Base-by-base conservation (phyloP, 2,888 invertebrate genomes). In the Dendrolimus houi region DNA sequence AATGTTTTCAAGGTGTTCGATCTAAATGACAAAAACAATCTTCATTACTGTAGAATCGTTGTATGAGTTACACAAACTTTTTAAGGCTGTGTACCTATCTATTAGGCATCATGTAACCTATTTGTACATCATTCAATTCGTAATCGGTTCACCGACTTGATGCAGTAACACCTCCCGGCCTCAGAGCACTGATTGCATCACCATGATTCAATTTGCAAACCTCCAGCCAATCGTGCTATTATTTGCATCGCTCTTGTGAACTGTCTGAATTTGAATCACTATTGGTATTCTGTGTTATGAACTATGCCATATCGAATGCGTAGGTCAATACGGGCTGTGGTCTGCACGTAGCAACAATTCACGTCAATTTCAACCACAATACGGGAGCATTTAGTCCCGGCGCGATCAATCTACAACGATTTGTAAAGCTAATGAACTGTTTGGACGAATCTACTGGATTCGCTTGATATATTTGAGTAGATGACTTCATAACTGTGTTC, bases 251-350 rank as follows among this genome's bases (percentile, higher is more conserved):
- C 47, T 47, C 47, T 29, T 29, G 29, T 47, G 47, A 47, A 47
- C 47, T 47, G 47, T 47, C 9, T 47, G 47, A 47, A 47, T 47
- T 47, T 47, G 47, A 47, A 47, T 47, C 47, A 12, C 47, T 47
- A 12, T 53, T 10, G 54, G 54, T 54, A 17, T 57, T 14, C 54
- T 42, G 42, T 41, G 55, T 59, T 59, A 56, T 59, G 56, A 59
- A 55, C 47, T 56, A 52, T 54, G 41, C 57, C n/a, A 53, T 59
- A 42, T 47, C 54, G 54, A 59, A 56, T 56, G 55, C 58, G 56
- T 59, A 61, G 59, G 59, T 63, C 60, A 61, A 61, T 63, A 61
- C 59, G 57, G 59, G 58, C 12, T 54, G 29, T 47, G 53, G 54
- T 58, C 52, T 54, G 47, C 54, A 58, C 55, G 41, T 54, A 56